Percentiles rank a stretch among this genome's conserved stretches.
Conservation (phyloP, 2,888 invertebrate species). For the Rhorus exstirpatorius region DNA sequence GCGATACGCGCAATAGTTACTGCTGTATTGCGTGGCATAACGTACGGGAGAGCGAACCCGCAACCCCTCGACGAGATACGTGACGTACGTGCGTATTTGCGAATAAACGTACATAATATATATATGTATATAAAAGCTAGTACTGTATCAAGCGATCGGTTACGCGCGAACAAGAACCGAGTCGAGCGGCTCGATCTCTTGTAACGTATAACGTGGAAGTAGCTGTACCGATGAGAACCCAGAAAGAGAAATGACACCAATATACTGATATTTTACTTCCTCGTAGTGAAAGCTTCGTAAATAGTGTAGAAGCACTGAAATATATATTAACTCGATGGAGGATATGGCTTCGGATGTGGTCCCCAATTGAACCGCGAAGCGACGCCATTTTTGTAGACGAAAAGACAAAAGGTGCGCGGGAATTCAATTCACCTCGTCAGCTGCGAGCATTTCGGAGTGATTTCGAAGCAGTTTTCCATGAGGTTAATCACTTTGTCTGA, state of each 20-base stretch:
- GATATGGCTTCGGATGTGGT: no score
- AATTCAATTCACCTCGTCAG: no score
- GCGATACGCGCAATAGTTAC: slow-evolving; percentile 64
- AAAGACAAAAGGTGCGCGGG: no score
- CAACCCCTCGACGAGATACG: slow-evolving; percentile 54
- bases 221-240: slow-evolving; percentile 10
- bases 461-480: no score
- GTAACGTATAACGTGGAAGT: slow-evolving; percentile 43
- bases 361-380: no score
- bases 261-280: no score
- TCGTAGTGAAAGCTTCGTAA: no score
- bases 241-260: not conserved
- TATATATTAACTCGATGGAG: no score
- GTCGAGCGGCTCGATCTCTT: slow-evolving; percentile 62
- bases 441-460: no score
- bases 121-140: slow-evolving; percentile 9
- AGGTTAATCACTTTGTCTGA: no score
- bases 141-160: slow-evolving; percentile 60
- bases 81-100: slow-evolving; percentile 60
- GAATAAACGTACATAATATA: slow-evolving; percentile 2
- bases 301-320: no score
- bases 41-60: slow-evolving; percentile 46
- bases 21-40: slow-evolving; percentile 55
- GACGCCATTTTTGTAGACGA: no score
- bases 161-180: slow-evolving; percentile 59